These are phyloP conservation scores for Therioaphis trifolii DNA, from an alignment of 2,888 invertebrate species.

Conservation along the genomic window DNA sequence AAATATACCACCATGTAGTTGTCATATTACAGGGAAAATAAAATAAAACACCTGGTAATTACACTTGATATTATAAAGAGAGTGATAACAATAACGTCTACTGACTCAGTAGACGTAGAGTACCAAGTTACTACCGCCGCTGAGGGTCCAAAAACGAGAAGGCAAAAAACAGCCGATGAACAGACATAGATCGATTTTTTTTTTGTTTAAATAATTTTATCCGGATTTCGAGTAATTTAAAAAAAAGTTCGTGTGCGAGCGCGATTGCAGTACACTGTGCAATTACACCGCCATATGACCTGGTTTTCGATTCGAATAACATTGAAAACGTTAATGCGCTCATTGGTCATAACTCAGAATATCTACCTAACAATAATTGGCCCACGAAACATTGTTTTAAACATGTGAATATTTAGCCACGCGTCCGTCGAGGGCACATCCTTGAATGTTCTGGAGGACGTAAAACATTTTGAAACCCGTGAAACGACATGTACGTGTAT, in stretches of 20 bases:
- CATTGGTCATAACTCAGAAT: conserved; percentile 21
- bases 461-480: conserved; percentile 7
- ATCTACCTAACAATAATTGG: not conserved
- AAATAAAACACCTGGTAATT: not conserved
- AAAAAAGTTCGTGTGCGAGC: not conserved
- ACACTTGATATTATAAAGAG: no score
- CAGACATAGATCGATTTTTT: conserved; percentile 4
- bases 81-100: not conserved
- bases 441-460: conserved; percentile 54
- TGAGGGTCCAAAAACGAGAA: not conserved
- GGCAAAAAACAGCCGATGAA: not conserved
- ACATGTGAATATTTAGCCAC: conserved; percentile 34
- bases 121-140: no score
- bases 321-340: conserved; percentile 51
- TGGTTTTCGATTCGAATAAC: conserved; percentile 44
- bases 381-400: conserved; percentile 32
- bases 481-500: not conserved
- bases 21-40: conserved; percentile 1
- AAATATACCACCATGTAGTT: no score
- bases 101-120: no score
- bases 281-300: conserved; percentile 15
- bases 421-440: conserved; percentile 52
- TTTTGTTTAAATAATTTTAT: not conserved
- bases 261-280: not conserved
- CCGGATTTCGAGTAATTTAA: not conserved